These are phyloP conservation scores for Aplysia californica DNA, from an alignment of 1,140 invertebrate species.

Conservation along the genomic window DNA sequence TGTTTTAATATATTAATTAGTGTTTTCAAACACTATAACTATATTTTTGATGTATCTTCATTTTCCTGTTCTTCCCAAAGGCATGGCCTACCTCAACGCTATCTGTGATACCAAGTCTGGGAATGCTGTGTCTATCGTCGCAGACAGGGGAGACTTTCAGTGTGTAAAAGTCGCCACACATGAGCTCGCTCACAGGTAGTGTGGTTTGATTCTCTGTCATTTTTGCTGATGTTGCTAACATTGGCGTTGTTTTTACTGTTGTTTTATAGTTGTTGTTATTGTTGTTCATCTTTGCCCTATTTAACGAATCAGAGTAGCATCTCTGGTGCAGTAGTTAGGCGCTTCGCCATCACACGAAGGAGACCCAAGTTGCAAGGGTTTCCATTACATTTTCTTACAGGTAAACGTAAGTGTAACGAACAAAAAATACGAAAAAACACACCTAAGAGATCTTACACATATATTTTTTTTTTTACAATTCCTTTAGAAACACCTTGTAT, in stretches of 20 bases:
- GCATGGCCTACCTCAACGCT: slow-evolving; percentile 43
- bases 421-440: too few relatives aligned
- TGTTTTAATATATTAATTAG: background rate
- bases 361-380: background rate
- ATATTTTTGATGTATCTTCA: background rate
- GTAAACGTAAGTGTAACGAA: too few relatives aligned
- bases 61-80: slow-evolving; percentile 27
- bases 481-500: too few relatives aligned
- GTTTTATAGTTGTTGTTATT: too few relatives aligned
- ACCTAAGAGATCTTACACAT: too few relatives aligned
- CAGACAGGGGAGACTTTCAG: slow-evolving; percentile 48
- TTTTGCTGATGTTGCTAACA: too few relatives aligned
- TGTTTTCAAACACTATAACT: background rate
- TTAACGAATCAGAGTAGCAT: background rate
- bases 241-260: too few relatives aligned
- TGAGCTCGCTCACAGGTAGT: slow-evolving; percentile 51
- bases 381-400: too few relatives aligned
- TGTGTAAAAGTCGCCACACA: slow-evolving; percentile 48
- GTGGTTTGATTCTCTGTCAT: background rate
- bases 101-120: slow-evolving; percentile 44
- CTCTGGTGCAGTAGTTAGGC: background rate
- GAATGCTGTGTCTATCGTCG: slow-evolving; percentile 45
- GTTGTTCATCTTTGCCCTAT: too few relatives aligned
- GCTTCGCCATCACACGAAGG: background rate
- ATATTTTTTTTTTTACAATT: too few relatives aligned